These are phyloP conservation scores for Lichenostomus cassidix DNA, from an alignment of 2,113 vertebrate genomes.

Conservation along the genomic window DNA sequence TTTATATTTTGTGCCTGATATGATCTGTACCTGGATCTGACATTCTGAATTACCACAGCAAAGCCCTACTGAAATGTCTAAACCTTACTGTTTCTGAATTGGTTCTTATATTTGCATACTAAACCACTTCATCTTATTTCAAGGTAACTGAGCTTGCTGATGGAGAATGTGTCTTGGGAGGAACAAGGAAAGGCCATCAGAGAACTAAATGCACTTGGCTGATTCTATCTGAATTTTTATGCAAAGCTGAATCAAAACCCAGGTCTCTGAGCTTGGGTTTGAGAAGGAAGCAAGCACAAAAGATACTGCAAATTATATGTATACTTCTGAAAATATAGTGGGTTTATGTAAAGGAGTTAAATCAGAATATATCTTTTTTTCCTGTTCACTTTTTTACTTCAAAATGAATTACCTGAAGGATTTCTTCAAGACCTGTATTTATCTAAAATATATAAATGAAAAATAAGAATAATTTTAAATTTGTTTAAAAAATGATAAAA, in stretches of 20 bases:
- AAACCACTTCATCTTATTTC: neutral
- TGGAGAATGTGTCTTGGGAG: neutral
- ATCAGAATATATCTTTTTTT: neutral
- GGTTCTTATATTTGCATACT: neutral
- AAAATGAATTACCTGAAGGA: neutral
- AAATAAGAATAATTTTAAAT: neutral
- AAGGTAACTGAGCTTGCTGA: neutral
- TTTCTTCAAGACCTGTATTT: neutral
- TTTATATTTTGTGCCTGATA: neutral
- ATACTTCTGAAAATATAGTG: neutral
- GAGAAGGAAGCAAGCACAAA: neutral
- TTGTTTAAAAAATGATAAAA: neutral
- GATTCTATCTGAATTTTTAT: neutral
- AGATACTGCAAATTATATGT: neutral
- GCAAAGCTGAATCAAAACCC: neutral
- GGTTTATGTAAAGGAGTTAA: neutral
- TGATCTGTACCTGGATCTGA: neutral
- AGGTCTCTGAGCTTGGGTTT: neutral
- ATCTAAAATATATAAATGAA: neutral
- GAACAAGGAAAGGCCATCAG: neutral
- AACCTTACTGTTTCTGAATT: neutral
- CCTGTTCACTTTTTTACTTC: neutral
- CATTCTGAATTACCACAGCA: neutral
- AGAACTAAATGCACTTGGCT: neutral
- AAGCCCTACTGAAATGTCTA: neutral